Base-by-base conservation (phyloP, 1,140 invertebrate species). In the Amyelois transitella region DNA sequence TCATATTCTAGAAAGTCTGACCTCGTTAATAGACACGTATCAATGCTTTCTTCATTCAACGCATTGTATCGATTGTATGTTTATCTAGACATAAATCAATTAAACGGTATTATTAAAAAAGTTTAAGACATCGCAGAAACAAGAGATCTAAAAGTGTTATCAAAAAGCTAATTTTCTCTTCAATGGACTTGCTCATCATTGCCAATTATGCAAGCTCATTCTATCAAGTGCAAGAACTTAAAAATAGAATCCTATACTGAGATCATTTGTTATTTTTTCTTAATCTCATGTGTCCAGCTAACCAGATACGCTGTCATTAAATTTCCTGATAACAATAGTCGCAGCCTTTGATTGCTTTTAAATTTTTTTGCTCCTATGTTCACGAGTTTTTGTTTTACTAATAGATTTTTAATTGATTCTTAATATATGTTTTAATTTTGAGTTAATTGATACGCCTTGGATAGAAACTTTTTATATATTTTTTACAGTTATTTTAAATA, bases 11-110 rank as follows among this genome's bases (percentile, higher is more conserved):
- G 64, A 67, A 67, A 71, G 64, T 67, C 60, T 56, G 68, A 60
- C 58, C 58, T 56, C 32, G 17, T 18, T 18, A 60, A 59, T 60
- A 53, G 61, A 54, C 55, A 48, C 55, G 55, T 25, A 45, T 28
- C 18, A 50, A 54, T 17, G 32, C 51, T 61, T 62, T 64, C 59
- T 60, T 64, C 22, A 5, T 66, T 53, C 59, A 32, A 58, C 57
- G 51, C 54, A 60, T 38, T 38, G 32, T 14, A 38, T 38, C 32
- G 17, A 32, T 38, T 20, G 45, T 49, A 32, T 8, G 17, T 17
- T 20, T 61, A 65, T 65, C 65, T 47, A 12, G 18, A 61, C 65
- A 63, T 58, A 53, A 71, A 71, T 68, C 69, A 67, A 71, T 68
- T 71, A 65, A 56, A 14, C n/a, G 12, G 32, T 38, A 14, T 38